Evolutionary conservation across 1,140 invertebrate species (phyloP), one percentile per base, ranked within the genome.

Genomic region (Luehdorfia chinensis): DNA sequence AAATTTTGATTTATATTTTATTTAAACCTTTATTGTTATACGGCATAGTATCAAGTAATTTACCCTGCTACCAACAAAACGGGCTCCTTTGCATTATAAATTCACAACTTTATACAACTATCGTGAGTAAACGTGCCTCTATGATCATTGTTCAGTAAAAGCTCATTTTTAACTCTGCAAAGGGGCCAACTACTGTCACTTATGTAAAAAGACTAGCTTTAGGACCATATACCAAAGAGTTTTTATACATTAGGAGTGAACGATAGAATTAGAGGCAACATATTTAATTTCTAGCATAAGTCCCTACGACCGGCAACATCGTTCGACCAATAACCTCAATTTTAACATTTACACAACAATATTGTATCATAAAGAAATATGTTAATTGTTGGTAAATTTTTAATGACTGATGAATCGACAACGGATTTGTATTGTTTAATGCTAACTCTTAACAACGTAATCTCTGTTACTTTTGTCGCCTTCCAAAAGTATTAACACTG

Each of bases 161-260:
- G 32, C 34, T 46, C 39, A 41, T 47, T 28, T 27, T 30, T 50
- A 39, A 43, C 37, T 36, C 53, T 58, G 73, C 72, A 79, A 77
- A 75, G 69, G 76, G 62, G 69, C 66, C 64, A 64, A 75, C 46
- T 55, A 56, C 55, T 54, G 59, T 65, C 55, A 63, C 54, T 47
- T 66, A 63, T 68, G 71, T 68, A 75, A 65, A 73, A 69, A 73
- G 66, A 71, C 58, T 85, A 84, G 77, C 72, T 79, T 79, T 79
- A 85, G 81, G 81, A 75, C 72, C 75, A 71, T 79, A 79, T 83
- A 85, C 81, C 81, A 85, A 85, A 85, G 81, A 85, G 69, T 79
- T 79, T 76, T 78, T 83, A 79, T 85, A 85, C 68, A 79, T 78
- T 80, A 73, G 71, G 72, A n/a, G n/a, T n/a, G n/a, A 76, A 54